Conservation (phyloP, 2,797 vertebrate genomes). For the Cuniculus paca region DNA sequence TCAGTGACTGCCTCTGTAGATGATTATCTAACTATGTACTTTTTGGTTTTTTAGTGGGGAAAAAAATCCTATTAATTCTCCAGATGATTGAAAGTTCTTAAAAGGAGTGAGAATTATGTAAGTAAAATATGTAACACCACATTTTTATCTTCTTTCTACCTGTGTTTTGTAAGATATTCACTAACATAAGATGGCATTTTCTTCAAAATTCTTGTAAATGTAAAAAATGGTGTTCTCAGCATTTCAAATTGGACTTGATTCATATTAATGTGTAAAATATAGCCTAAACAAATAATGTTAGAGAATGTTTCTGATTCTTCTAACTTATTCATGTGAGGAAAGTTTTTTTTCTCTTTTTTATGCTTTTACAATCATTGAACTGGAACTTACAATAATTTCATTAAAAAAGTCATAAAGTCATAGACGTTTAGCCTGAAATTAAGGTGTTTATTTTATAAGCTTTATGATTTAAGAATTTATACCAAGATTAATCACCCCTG, state of each 20-base stretch:
- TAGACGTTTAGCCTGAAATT: not conserved
- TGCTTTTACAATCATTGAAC: not conserved
- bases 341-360: constrained; percentile 58
- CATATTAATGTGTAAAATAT: not conserved
- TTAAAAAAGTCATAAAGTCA: constrained; percentile 26
- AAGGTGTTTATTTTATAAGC: constrained; percentile 35
- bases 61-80: constrained; percentile 71
- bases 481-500: not conserved
- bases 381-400: constrained; percentile 48
- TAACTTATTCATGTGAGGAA: constrained; percentile 35
- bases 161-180: constrained; percentile 73
- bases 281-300: constrained; percentile 18
- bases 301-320: constrained; percentile 29
- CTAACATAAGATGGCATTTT: constrained; percentile 60
- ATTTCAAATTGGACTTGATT: constrained; percentile 78
- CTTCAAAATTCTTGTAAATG: constrained; percentile 75
- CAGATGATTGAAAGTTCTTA: constrained; percentile 68
- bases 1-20: constrained; percentile 57
- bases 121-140: constrained; percentile 54
- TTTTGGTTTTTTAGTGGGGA: constrained; percentile 8
- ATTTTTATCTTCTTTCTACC: constrained; percentile 82
- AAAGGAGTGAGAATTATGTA: constrained; percentile 70
- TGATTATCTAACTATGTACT: constrained; percentile 61
- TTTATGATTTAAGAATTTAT: constrained; percentile 44
- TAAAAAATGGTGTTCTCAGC: constrained; percentile 56